Evolutionary conservation across 37 sponge, comb jelly and placozoan genomes (phyloP).

Genomic region (Ianthella basta): DNA sequence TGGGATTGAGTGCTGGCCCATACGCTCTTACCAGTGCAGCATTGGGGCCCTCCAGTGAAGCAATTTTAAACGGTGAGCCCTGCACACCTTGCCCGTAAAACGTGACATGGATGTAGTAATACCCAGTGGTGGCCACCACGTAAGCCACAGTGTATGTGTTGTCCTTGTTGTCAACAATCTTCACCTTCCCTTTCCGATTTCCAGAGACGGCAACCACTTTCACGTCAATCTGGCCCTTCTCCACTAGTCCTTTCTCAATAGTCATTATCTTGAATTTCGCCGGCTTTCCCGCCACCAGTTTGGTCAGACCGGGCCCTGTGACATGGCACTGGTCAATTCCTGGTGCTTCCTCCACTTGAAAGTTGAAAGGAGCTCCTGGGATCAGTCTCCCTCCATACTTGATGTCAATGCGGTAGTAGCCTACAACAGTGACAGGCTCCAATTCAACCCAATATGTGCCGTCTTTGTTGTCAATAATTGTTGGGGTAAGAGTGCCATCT

Average conservation of each 20-base stretch:
- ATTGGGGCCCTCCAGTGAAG: background rate
- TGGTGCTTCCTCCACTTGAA: background rate
- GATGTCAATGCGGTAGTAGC: constrained; percentile 46
- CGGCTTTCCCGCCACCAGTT: constrained; percentile 6
- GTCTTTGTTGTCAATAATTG: background rate
- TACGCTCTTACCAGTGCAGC: constrained; percentile 62
- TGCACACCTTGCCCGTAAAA: background rate
- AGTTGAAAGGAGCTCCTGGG: constrained; percentile 47
- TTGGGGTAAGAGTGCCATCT: background rate
- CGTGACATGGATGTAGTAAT: constrained; percentile 7
- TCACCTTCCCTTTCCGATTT: background rate
- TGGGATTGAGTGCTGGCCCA: constrained; percentile 83
- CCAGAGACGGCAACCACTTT: background rate
- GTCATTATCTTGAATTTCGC: constrained; percentile 21
- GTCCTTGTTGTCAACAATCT: constrained; percentile 29
- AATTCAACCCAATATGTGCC: constrained; percentile 24
- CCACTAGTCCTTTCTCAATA: constrained; percentile 10
- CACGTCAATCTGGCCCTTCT: background rate
- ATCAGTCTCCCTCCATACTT: constrained; percentile 48
- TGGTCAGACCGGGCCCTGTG: constrained; percentile 10
- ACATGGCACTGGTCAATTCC: constrained; percentile 15
- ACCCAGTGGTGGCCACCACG: background rate
- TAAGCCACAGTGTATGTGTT: constrained; percentile 9
- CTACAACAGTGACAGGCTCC: constrained; percentile 10
- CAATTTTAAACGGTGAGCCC: background rate